Evolutionary conservation across 2,797 vertebrate species (phyloP), one percentile per base, ranked within the genome.

Genomic region (Typhlichthys subterraneus): DNA sequence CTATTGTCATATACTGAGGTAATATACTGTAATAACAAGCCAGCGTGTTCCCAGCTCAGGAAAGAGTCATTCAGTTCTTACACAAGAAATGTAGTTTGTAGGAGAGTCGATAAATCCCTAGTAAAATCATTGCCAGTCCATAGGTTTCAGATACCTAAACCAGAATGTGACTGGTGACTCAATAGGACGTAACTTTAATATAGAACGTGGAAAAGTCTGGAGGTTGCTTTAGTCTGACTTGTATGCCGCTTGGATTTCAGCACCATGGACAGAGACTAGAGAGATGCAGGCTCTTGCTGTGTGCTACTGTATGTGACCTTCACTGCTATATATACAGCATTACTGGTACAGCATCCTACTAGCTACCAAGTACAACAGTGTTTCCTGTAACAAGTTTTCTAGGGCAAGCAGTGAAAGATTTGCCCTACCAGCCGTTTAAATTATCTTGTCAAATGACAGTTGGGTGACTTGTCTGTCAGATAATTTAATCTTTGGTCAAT

Each of bases 401-500:
- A 77, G 77, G 80, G 84, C 81, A 85, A 77, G 82, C 46, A 48
- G 23, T 65, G 63, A 70, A 53, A 63, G 56, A 47, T 73, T 75
- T 50, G 56, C 53, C 70, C 63, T 65, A 19, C 45, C 63, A 72
- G 74, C 53, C 62, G 55, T 65, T 79, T 33, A 69, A 78, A 85
- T 11, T 0, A 63, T 75, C 68, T 68, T 46, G 53, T 68, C 72
- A 63, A 19, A 58, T 70, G 77, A 63, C 82, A 71, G 70, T 66
- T 31, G 42, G 85, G 81, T 9, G 23, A 73, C 59, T 76, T 29
- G 73, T 77, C 78, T 59, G 54, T 81, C 76, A 76, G 71, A 80
- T 88, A 82, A 88, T 82, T 83, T 52, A 76, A 86, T 88, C 77
- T 83, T 67, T 69, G 69, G 65, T 81, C 85, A 85, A 84, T 82